Conservation (phyloP, 1,140 invertebrate genomes). For the Pemphigus obesinymphae region DNA sequence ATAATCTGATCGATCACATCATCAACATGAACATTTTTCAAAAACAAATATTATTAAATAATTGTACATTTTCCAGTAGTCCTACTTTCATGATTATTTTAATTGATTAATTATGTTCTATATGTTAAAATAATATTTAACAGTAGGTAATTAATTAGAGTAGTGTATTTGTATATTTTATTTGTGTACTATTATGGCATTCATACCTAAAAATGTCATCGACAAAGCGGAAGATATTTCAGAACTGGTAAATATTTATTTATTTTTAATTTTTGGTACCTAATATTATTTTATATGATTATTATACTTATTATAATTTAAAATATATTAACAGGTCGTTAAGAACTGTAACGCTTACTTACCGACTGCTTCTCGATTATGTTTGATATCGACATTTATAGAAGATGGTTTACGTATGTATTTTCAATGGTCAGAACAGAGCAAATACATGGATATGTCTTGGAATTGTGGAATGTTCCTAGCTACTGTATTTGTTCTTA, state of each 20-base stretch:
- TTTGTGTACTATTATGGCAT: slow-evolving; percentile 22
- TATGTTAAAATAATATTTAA: neutral
- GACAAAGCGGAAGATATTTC: slow-evolving; percentile 42
- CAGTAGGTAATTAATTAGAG: neutral
- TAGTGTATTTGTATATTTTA: neutral
- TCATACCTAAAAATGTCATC: slow-evolving; percentile 39
- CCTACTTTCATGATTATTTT: neutral
- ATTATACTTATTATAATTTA: neutral
- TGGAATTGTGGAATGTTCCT: slow-evolving; percentile 96
- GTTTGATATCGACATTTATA: slow-evolving; percentile 97
- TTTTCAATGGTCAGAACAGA: slow-evolving; percentile 96
- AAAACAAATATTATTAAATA: slow-evolving; percentile 28
- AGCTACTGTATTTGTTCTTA: slow-evolving; percentile 84
- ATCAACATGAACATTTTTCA: slow-evolving; percentile 32
- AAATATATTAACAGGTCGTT: slow-evolving; percentile 66
- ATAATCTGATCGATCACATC: slow-evolving; percentile 28
- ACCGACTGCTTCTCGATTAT: slow-evolving; percentile 91
- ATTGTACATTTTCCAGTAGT: neutral
- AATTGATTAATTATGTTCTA: neutral
- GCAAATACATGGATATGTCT: slow-evolving; percentile 95
- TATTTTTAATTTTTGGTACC: neutral
- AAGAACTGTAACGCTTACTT: slow-evolving; percentile 88
- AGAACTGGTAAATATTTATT: slow-evolving; percentile 34
- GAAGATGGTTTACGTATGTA: slow-evolving; percentile 99
- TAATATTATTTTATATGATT: too few species aligned